phyloP scores from a whole-genome alignment of 2,797 vertebrate species.

The Xiphorhynchus erythropygius region DNA sequence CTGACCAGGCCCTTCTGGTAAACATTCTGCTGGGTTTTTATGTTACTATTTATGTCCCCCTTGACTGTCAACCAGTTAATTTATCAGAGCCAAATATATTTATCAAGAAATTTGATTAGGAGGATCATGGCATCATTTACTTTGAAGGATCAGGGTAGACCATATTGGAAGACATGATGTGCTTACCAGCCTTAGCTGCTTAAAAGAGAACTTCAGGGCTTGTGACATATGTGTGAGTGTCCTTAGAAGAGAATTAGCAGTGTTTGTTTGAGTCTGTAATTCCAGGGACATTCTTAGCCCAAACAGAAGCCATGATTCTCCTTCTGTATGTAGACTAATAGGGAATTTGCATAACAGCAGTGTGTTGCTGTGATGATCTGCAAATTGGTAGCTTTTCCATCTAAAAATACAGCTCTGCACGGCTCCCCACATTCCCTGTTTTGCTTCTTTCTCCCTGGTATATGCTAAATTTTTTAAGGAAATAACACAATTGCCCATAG shows the following conservation, averaged over 20 bases:
- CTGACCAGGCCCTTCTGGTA: background rate
- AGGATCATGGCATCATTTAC: background rate
- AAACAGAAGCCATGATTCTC: background rate
- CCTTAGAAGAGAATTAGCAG: background rate
- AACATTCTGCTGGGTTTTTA: background rate
- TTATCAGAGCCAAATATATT: background rate
- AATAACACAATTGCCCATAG: background rate
- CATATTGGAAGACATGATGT: fast-evolving
- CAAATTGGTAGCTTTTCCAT: background rate
- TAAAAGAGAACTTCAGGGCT: background rate
- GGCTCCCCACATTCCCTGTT: background rate
- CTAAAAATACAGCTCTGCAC: background rate
- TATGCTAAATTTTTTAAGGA: background rate
- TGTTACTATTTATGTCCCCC: background rate
- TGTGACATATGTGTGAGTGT: background rate
- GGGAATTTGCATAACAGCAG: background rate
- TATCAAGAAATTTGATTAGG: background rate
- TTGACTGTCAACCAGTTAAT: background rate
- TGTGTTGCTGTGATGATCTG: background rate
- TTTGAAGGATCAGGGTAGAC: background rate
- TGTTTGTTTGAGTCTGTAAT: background rate
- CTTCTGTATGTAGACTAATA: background rate
- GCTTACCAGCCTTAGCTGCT: background rate
- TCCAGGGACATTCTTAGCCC: background rate
- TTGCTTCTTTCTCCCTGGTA: background rate